Base-by-base conservation (phyloP, 2,888 invertebrate species). In the Drosophila planitibia region DNA sequence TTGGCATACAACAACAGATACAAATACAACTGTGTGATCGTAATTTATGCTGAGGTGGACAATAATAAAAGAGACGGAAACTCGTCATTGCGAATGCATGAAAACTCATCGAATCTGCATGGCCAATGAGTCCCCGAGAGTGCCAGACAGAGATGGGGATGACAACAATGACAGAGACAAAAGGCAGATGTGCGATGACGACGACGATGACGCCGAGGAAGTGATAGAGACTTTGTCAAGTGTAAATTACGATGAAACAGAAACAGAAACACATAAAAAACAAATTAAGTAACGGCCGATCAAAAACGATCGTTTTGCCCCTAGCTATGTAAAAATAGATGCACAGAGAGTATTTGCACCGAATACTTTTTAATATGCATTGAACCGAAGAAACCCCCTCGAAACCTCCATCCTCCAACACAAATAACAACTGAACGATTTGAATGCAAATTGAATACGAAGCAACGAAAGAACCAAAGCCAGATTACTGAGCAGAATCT, bases 11-110 rank as follows among this genome's bases (percentile, higher is more conserved):
- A 69, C 65, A 66, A 62, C 37, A 66, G 60, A 44, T 64, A 76
- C 64, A 64, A 52, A 19, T 14, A 35, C 35, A 35, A 14, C 35
- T 35, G 35, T 74, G 67, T 32, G 57, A 62, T 69, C 61, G 69
- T 59, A 78, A 83, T 81, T 74, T 89, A 89, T 88, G 89, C 83
- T 67, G 64, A 77, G 70, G 60, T 77, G 65, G 67, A 55, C 75
- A 82, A 68, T 64, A 54, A 33, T 22, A 52, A 65, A 63, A 53
- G 64, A 62, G 62, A 63, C 70, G 74, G 64, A 85, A 83, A 67
- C 77, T 72, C 63, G 57, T 67, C 67, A 80, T 79, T 83, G 57
- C 65, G 83, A 85, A 85, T 83, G 85, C 76, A 77, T 72, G 49
- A 71, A 79, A 74, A 74, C 70, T 32, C 60, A 64, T 53, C 70